phyloP scores from a whole-genome alignment of 1,140 invertebrate genomes.

The Sycobia sp. region DNA sequence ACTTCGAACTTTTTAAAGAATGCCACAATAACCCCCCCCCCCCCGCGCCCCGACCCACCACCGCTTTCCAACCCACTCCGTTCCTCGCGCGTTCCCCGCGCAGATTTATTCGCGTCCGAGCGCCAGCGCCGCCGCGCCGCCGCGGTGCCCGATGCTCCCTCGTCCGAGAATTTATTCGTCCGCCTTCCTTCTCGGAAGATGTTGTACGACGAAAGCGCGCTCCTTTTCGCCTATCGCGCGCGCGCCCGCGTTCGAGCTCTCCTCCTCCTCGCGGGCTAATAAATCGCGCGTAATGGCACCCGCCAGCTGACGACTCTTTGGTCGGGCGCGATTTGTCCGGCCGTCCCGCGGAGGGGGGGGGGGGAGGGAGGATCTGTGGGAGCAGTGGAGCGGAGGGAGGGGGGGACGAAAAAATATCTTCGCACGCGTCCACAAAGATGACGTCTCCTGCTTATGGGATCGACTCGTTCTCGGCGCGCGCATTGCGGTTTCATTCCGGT shows the following conservation, averaged over 20 bases:
- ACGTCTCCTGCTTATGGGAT: slow-evolving; percentile 16
- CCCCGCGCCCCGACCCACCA: too few relatives aligned
- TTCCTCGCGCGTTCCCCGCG: neutral
- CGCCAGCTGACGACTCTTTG: too few relatives aligned
- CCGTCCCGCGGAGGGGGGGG: too few relatives aligned
- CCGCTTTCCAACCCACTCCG: too few relatives aligned
- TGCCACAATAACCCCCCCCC: too few relatives aligned
- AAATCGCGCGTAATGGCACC: slow-evolving; percentile 19
- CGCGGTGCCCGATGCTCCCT: neutral
- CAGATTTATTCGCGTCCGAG: neutral
- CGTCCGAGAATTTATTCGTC: slow-evolving; percentile 16
- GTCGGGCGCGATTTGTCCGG: too few relatives aligned
- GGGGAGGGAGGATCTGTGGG: too few relatives aligned
- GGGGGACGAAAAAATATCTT: slow-evolving; percentile 26
- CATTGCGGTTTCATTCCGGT: slow-evolving; percentile 4
- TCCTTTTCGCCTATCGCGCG: too few relatives aligned
- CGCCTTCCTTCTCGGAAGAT: slow-evolving; percentile 10
- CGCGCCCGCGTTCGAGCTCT: neutral
- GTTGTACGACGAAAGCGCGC: too few relatives aligned
- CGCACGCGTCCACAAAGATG: slow-evolving; percentile 3
- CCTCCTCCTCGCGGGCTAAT: slow-evolving; percentile 3
- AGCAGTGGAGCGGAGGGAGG: too few relatives aligned
- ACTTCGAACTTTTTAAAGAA: too few relatives aligned
- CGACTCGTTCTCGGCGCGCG: neutral
- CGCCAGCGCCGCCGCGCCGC: neutral